Evolutionary conservation across 2,888 invertebrate genomes (phyloP).

Genomic region (Physocephala rufipes): DNA sequence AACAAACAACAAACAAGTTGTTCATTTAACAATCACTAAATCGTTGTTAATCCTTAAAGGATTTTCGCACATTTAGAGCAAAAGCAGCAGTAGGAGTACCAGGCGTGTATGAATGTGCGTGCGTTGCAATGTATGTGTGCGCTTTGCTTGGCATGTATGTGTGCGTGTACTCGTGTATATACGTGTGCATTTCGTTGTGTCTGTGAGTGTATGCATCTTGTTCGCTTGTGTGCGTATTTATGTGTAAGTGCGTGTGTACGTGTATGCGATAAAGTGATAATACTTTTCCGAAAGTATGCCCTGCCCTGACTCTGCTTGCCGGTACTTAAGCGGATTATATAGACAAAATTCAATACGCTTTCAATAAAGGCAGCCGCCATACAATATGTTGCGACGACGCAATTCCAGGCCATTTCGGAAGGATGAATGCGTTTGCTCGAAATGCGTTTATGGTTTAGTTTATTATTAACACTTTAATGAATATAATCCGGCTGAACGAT

Average conservation of each 20-base stretch:
- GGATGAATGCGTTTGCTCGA: neutral
- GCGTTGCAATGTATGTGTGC: neutral
- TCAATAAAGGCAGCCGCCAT: neutral
- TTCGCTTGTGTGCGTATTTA: neutral
- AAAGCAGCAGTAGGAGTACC: neutral
- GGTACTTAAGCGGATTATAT: constrained; percentile 27
- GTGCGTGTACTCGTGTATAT: neutral
- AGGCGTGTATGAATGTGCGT: neutral
- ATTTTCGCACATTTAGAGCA: constrained; percentile 37
- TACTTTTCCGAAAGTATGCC: neutral
- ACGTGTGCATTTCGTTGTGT: too few relatives aligned
- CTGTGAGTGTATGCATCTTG: neutral
- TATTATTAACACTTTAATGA: constrained; percentile 15
- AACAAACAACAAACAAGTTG: constrained; percentile 26
- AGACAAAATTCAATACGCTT: constrained; percentile 21
- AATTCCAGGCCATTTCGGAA: neutral
- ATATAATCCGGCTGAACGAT: constrained; percentile 4
- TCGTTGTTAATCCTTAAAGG: constrained; percentile 41
- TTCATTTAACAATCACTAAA: constrained; percentile 45
- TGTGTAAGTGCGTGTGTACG: neutral
- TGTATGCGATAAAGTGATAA: neutral
- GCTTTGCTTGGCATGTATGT: neutral
- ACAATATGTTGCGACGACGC: neutral
- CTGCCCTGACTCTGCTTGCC: neutral
- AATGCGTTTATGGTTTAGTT: neutral